Conservation (phyloP, 2,888 invertebrate species). For the Drosophila dives region DNA sequence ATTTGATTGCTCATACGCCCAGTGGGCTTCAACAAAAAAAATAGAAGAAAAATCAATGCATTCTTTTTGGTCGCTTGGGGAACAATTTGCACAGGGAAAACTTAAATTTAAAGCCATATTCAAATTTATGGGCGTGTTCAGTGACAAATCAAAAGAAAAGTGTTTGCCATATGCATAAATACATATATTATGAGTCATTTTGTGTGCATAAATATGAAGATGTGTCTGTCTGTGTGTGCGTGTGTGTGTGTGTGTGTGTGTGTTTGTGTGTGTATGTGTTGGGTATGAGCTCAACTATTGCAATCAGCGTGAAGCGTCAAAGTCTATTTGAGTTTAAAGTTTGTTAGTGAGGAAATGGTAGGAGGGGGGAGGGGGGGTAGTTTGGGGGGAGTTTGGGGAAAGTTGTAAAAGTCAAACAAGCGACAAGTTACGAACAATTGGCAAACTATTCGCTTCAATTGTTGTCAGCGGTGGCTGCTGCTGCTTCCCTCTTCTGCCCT, state of each 20-base stretch:
- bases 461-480: constrained; percentile 40
- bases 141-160: constrained; percentile 50
- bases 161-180: constrained; percentile 59
- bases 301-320: constrained; percentile 77
- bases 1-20: constrained; percentile 34
- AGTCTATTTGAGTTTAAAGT: constrained; percentile 74
- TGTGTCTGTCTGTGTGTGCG: background rate
- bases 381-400: constrained; percentile 25
- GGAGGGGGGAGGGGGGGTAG: background rate
- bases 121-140: constrained; percentile 20
- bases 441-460: constrained; percentile 77
- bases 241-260: constrained; percentile 6
- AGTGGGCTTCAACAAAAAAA: constrained; percentile 8
- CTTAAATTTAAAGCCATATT: constrained; percentile 19
- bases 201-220: background rate
- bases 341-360: constrained; percentile 4
- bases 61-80: constrained; percentile 4
- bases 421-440: constrained; percentile 71
- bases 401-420: constrained; percentile 76
- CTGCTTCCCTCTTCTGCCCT: background rate
- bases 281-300: constrained; percentile 59
- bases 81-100: constrained; percentile 21
- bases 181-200: constrained; percentile 55
- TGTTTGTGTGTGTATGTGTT: constrained; percentile 8
- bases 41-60: background rate